phyloP scores from a whole-genome alignment of 2,797 vertebrate species.

The Emydoidea blandingii region DNA sequence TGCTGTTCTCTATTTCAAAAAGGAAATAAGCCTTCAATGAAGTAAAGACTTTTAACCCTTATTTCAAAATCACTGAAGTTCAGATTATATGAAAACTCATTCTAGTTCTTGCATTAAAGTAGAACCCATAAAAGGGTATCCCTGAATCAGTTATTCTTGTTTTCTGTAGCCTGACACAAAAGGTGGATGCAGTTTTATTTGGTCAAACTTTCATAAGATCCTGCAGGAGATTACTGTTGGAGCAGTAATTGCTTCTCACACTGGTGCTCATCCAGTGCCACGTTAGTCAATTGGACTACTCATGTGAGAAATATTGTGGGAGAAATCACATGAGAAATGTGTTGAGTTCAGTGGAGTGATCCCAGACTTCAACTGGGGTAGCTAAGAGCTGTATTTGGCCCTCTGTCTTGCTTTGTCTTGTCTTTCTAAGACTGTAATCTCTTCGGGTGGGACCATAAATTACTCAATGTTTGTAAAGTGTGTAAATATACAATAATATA shows the following conservation, averaged over 20 bases:
- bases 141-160: background rate
- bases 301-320: background rate
- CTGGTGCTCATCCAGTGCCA: background rate
- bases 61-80: background rate
- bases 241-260: background rate
- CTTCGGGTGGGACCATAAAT: background rate
- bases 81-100: constrained; percentile 8
- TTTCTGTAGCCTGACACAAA: background rate
- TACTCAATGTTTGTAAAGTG: background rate
- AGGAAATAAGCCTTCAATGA: background rate
- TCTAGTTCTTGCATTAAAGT: background rate
- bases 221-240: background rate
- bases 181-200: background rate
- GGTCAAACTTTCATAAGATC: background rate
- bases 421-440: background rate
- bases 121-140: background rate
- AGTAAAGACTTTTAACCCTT: background rate
- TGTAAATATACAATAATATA: background rate
- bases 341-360: background rate
- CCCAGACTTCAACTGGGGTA: background rate
- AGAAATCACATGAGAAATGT: background rate
- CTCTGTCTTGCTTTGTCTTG: background rate
- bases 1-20: background rate
- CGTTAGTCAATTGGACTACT: background rate
- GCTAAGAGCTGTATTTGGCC: background rate